A percentile compares a stretch with the other conserved stretches of the same genome.
phyloP scores from a whole-genome alignment of 2,888 invertebrate genomes.

The Empis stercorea region DNA sequence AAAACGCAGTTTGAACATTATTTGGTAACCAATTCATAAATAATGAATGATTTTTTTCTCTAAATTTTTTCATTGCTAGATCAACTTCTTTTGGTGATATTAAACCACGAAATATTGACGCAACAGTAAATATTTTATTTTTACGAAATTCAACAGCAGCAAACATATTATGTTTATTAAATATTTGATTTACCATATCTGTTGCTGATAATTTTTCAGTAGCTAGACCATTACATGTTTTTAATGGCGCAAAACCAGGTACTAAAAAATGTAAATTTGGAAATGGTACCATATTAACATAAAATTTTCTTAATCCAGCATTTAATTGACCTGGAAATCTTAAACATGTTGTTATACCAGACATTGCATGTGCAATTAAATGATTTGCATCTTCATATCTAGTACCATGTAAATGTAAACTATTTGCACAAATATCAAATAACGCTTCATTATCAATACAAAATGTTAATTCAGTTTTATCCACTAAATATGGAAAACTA shows the following conservation, averaged over 20 bases:
- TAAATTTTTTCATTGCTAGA: slow-evolving; percentile 50
- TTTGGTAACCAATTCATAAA: slow-evolving; percentile 76
- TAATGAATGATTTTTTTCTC: slow-evolving; percentile 59
- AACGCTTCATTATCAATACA: slow-evolving; percentile 30
- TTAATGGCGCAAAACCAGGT: slow-evolving; percentile 65
- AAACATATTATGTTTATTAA: slow-evolving; percentile 71
- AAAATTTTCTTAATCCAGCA: slow-evolving; percentile 72
- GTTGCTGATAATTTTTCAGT: slow-evolving; percentile 57
- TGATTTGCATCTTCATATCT: slow-evolving; percentile 23
- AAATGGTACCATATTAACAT: slow-evolving; percentile 86
- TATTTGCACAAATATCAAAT: slow-evolving; percentile 21
- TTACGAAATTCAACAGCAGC: slow-evolving; percentile 66
- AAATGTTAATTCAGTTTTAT: slow-evolving; percentile 25
- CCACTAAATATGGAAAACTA: slow-evolving; percentile 23
- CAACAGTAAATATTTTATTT: slow-evolving; percentile 66
- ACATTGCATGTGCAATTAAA: slow-evolving; percentile 31
- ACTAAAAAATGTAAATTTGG: slow-evolving; percentile 78
- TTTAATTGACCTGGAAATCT: slow-evolving; percentile 87
- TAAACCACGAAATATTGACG: slow-evolving; percentile 54
- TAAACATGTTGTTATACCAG: slow-evolving; percentile 63
- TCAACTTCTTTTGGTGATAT: slow-evolving; percentile 39
- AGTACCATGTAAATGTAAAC: slow-evolving; percentile 20
- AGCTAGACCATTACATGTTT: slow-evolving; percentile 48
- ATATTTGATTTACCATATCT: slow-evolving; percentile 57
- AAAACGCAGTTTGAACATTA: slow-evolving; percentile 72